phyloP scores from a whole-genome alignment of 2,888 invertebrate species.

The Germaria angustata region DNA sequence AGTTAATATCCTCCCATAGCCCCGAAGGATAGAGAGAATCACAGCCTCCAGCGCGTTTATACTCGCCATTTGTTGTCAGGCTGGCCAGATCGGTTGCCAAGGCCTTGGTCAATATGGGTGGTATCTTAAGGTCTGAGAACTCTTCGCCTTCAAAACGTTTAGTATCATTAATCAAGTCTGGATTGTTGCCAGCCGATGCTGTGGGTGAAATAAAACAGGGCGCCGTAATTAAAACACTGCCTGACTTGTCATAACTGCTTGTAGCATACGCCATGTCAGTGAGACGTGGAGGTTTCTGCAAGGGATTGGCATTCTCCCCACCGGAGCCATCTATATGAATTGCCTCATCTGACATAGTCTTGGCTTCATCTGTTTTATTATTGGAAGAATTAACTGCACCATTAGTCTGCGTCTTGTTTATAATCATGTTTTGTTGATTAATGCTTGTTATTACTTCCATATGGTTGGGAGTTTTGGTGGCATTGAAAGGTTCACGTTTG shows the following conservation, averaged over 20 bases:
- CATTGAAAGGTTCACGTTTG: constrained; percentile 86
- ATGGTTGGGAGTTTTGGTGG: constrained; percentile 88
- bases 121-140: constrained; percentile 77
- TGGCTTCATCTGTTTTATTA: constrained; percentile 77
- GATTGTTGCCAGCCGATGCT: constrained; percentile 88
- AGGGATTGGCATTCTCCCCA: constrained; percentile 81
- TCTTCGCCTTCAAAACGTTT: constrained; percentile 84
- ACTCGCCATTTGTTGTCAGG: constrained; percentile 85
- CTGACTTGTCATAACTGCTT: constrained; percentile 85
- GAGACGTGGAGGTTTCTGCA: constrained; percentile 86
- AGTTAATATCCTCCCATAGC: constrained; percentile 84
- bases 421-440: constrained; percentile 81
- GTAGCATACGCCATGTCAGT: constrained; percentile 86
- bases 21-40: constrained; percentile 90
- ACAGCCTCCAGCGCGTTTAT: constrained; percentile 86
- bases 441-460: constrained; percentile 86
- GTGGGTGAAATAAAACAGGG: constrained; percentile 88
- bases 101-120: constrained; percentile 80
- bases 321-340: constrained; percentile 64
- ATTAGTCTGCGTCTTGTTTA: constrained; percentile 80
- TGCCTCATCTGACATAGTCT: constrained; percentile 60
- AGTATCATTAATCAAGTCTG: constrained; percentile 92
- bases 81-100: constrained; percentile 81
- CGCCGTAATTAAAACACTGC: constrained; percentile 84
- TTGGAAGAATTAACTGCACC: constrained; percentile 66